Conservation (phyloP, 2,113 vertebrate species). For the Sporophila hypoxantha region DNA sequence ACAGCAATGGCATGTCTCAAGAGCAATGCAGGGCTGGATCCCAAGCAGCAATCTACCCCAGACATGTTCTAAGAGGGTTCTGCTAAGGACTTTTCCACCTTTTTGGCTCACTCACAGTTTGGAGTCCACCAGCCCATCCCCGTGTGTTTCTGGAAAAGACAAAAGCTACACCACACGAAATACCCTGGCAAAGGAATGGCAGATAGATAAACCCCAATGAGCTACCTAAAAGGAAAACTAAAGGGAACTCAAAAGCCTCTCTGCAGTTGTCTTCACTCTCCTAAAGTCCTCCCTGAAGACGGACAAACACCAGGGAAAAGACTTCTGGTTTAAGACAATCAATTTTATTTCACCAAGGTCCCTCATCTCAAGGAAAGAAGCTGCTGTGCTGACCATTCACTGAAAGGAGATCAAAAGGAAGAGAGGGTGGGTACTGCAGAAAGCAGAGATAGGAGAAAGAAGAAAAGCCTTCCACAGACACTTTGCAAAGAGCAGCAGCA, state of each 20-base stretch:
- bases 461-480: not conserved
- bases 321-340: not conserved
- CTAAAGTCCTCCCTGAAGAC: not conserved
- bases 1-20: accelerated
- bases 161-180: not conserved
- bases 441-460: not conserved
- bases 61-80: not conserved
- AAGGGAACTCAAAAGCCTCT: not conserved
- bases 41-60: not conserved
- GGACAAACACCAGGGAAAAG: not conserved
- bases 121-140: not conserved
- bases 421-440: not conserved
- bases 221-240: not conserved
- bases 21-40: accelerated
- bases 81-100: not conserved
- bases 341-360: not conserved
- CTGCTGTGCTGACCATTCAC: not conserved
- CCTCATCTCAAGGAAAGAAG: not conserved
- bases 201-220: not conserved
- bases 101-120: not conserved
- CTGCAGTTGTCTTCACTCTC: not conserved
- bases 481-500: not conserved
- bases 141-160: not conserved
- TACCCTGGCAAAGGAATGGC: not conserved
- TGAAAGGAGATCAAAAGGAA: not conserved